These are phyloP conservation scores for Torymus auratus DNA, from an alignment of 2,888 invertebrate species.

Conservation along the genomic window DNA sequence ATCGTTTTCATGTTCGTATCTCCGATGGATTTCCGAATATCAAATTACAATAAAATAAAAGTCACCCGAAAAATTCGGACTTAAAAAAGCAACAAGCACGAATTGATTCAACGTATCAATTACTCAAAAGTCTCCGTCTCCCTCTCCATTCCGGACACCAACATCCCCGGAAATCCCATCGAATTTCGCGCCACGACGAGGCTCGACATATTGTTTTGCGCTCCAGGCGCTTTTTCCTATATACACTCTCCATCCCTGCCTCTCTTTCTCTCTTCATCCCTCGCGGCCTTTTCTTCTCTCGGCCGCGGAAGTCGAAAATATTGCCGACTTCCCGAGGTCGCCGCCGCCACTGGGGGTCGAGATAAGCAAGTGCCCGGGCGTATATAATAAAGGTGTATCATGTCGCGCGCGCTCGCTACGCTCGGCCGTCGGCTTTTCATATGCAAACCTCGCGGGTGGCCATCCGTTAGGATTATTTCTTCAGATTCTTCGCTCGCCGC, in stretches of 20 bases:
- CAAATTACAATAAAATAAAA: no score
- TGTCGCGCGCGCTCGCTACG: slow-evolving; percentile 64
- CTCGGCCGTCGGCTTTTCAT: slow-evolving; percentile 69
- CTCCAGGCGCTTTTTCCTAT: slow-evolving; percentile 59
- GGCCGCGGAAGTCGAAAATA: slow-evolving; percentile 73
- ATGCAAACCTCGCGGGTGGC: slow-evolving; percentile 74
- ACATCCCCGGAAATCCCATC: slow-evolving; percentile 37
- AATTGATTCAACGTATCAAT: slow-evolving; percentile 20
- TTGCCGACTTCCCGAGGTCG: slow-evolving; percentile 70
- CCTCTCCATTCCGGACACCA: no score
- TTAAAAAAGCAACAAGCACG: neutral
- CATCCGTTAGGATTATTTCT: slow-evolving; percentile 75
- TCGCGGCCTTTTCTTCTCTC: slow-evolving; percentile 52
- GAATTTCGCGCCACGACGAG: slow-evolving; percentile 67
- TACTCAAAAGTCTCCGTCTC: neutral
- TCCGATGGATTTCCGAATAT: no score
- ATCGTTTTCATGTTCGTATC: no score
- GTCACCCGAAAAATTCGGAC: no score
- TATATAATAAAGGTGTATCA: slow-evolving; percentile 75
- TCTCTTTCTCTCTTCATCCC: slow-evolving; percentile 52
- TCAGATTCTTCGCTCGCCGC: slow-evolving; percentile 19
- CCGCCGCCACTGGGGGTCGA: slow-evolving; percentile 58
- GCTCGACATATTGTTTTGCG: slow-evolving; percentile 70
- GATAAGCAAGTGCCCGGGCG: slow-evolving; percentile 71
- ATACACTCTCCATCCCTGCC: slow-evolving; percentile 60